These are phyloP conservation scores for Electrona antarctica DNA, from an alignment of 2,113 vertebrate species.

Conservation along the genomic window DNA sequence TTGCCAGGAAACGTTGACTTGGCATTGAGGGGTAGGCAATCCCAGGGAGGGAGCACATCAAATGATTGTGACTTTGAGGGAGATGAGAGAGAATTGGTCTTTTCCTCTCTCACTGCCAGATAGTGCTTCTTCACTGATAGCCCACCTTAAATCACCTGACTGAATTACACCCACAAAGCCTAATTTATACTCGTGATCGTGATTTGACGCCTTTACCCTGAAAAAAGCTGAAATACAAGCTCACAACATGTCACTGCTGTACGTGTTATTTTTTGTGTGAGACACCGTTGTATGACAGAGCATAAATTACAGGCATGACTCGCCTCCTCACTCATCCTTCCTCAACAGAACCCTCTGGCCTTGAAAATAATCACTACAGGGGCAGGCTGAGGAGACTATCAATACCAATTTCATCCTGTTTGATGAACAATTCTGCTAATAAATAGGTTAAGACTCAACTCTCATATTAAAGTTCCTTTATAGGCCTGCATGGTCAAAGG, in stretches of 20 bases:
- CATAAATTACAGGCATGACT: constrained; percentile 31
- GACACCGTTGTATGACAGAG: too few species aligned
- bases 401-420: constrained; percentile 47
- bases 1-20: constrained; percentile 39
- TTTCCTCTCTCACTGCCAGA: constrained; percentile 71
- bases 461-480: too few species aligned
- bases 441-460: constrained; percentile 50
- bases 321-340: constrained; percentile 45
- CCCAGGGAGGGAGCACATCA: constrained; percentile 59
- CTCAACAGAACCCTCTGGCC: constrained; percentile 53
- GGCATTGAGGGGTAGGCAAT: constrained; percentile 26
- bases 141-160: constrained; percentile 70
- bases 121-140: constrained; percentile 43
- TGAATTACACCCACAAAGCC: constrained; percentile 47
- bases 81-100: constrained; percentile 64
- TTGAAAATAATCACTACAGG: constrained; percentile 56
- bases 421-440: constrained; percentile 37
- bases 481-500: too few species aligned
- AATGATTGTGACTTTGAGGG: constrained; percentile 63
- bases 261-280: too few species aligned
- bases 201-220: too few species aligned
- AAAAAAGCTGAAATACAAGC: too few species aligned
- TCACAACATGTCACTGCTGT: too few species aligned
- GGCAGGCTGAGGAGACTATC: constrained; percentile 61
- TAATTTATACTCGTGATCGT: too few species aligned